A percentile compares a stretch with the other conserved stretches of the same genome.
These are phyloP conservation scores for Rhabdornis inornatus DNA, from an alignment of 2,113 vertebrate species.

Conservation along the genomic window DNA sequence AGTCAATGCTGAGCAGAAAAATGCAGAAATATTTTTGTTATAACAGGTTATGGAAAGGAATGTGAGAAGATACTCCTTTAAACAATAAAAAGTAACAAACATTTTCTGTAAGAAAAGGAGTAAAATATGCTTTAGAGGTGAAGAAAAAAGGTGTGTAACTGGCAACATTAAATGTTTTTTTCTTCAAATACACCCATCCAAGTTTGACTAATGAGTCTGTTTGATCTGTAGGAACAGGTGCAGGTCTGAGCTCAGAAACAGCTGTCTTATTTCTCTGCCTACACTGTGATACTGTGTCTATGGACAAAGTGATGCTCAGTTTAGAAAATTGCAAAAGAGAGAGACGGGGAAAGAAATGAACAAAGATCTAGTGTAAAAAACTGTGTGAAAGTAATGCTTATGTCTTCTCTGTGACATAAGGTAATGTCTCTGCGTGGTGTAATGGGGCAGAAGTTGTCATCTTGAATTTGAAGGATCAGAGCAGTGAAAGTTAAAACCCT, in stretches of 20 bases:
- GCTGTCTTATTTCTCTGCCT: neutral
- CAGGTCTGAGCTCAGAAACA: neutral
- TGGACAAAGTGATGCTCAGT: neutral
- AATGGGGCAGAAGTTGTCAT: neutral
- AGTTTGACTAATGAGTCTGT: neutral
- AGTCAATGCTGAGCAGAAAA: neutral
- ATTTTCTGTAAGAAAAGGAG: neutral
- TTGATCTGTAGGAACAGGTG: neutral
- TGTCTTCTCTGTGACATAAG: neutral
- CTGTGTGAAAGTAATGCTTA: neutral
- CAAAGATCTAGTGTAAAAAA: neutral
- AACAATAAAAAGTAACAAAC: neutral
- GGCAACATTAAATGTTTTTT: neutral
- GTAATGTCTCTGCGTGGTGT: neutral
- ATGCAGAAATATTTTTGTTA: neutral
- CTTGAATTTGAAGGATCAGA: neutral
- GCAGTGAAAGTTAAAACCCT: neutral
- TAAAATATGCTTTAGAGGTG: neutral
- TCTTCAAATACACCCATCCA: neutral
- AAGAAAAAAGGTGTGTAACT: neutral
- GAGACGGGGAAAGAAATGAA: neutral
- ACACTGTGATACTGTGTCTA: accelerated
- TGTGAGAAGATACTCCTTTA: neutral
- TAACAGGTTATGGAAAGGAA: neutral
- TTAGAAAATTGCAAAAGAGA: neutral